Evolutionary conservation across 1,140 invertebrate genomes (phyloP), one percentile per base, ranked within the genome.

Genomic region (Sesamia nonagrioides): DNA sequence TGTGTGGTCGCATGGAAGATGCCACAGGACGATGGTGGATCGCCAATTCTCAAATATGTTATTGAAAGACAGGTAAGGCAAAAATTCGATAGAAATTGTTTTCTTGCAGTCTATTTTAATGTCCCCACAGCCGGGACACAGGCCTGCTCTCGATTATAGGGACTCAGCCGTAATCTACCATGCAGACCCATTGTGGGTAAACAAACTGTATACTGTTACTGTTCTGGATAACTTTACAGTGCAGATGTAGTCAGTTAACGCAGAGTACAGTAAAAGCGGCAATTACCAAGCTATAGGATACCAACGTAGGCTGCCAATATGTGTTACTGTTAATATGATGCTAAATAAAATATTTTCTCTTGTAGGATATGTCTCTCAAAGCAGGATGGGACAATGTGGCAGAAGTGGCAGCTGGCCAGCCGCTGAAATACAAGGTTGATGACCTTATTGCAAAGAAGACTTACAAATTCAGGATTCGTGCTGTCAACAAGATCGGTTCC

Each of bases 401-500:
- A 75, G 97, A 97, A 94, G 96, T 98, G 15, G 89, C 95, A 82
- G 94, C 95, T 18, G 96, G 96, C 66, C 96, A 97, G 89, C 96
- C 96, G 61, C 96, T 96, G 33, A 95, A 94, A n/a, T 98, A 97
- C 90, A 98, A 99, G 89, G 98, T 98, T 7, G 97, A 97, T 86
- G 98, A 98, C 87, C 96, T 99, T 2, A 96, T 97, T 48, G 97
- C 97, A 18, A 98, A 97, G 95, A 99, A 97, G 93, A 98, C 97
- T 87, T 99, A 98, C 95, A 99, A 99, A 96, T 99, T 99, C 96
- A 96, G 99, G 79, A 98, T 99, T 78, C 96, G 97, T 77, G 99
- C 99, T 63, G 97, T 99, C 13, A 99, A 99, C 91, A 98, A 98
- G 89, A 96, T 98, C 77, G 98, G 97, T 61, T 96, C 97, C 7